Percentiles rank a stretch among this genome's conserved stretches.
Evolutionary conservation across 2,888 invertebrate species (phyloP).

Genomic region (Incurvaria masculella): DNA sequence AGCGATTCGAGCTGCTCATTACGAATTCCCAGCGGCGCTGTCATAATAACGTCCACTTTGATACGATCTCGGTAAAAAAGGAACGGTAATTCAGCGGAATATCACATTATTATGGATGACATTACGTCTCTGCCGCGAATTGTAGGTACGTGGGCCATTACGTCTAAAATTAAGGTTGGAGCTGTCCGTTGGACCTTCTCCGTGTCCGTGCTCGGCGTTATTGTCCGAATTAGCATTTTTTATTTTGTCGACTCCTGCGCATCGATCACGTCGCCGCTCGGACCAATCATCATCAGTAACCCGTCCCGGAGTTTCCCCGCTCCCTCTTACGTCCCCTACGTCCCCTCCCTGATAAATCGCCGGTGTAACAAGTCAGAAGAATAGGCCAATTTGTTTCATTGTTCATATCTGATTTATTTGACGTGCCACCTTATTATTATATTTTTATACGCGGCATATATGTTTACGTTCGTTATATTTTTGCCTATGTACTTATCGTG

Average conservation of each 20-base stretch:
- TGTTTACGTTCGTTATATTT: no score
- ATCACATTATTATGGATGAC: not conserved
- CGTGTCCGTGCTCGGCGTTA: not conserved
- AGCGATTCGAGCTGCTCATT: no score
- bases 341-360: no score
- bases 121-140: not conserved
- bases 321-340: not conserved
- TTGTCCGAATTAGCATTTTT: not conserved
- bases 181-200: not conserved
- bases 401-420: no score
- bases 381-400: no score
- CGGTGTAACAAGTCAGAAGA: no score
- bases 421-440: no score
- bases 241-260: not conserved
- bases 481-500: no score
- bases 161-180: not conserved
- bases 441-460: no score
- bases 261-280: not conserved
- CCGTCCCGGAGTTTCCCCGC: not conserved
- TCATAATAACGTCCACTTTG: not conserved
- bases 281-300: not conserved
- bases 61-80: not conserved
- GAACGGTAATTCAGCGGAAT: not conserved
- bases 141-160: not conserved
- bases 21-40: no score